Base-by-base conservation (phyloP, 2,888 invertebrate genomes). In the Seira musarum region DNA sequence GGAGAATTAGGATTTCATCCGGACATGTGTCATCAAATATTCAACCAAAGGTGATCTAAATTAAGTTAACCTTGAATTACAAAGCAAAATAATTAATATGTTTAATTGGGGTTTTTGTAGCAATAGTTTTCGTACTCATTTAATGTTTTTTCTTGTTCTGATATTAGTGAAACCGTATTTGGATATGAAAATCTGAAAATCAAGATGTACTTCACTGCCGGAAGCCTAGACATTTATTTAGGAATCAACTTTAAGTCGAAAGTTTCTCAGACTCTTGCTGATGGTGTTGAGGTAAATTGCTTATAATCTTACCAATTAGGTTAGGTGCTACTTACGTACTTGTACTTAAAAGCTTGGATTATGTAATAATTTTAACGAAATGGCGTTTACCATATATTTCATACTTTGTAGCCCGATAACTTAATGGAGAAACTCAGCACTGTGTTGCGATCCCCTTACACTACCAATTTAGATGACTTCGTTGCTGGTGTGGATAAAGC, bases 21-120 rank as follows among this genome's bases (percentile, higher is more conserved):
- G 0, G 93, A 93, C 75, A 96, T 97, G 94, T 94, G 96, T 70
- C 96, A 98, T 90, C 97, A 98, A 90, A 93, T 97, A 77, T 97
- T 96, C 89, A 96, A 96, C 3, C 94, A 95, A 85, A 93, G 92
- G 92, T 92, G 88, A 86, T 88, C 8, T 46, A 17, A 49, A 24
- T 46, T 19, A 57, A 21, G 67, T 68, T 8, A n/a, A n/a, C n/a
- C n/a, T n/a, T n/a, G n/a, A n/a, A n/a, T n/a, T n/a, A n/a, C n/a
- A 65, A 22, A 10, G 24, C 15, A 64, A 25, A 64, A 5, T 21
- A 72, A 67, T 21, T 24, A n/a, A n/a, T n/a, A n/a, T n/a, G n/a
- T n/a, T 53, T 10, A 67, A 40, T 19, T 30, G 2, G 30, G 30
- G 30, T 8, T 17, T 10, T 22, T 66, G 25, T 10, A 30, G 6